These are phyloP conservation scores for Eidolon helvum DNA, from an alignment of 2,113 vertebrate species.

Conservation along the genomic window DNA sequence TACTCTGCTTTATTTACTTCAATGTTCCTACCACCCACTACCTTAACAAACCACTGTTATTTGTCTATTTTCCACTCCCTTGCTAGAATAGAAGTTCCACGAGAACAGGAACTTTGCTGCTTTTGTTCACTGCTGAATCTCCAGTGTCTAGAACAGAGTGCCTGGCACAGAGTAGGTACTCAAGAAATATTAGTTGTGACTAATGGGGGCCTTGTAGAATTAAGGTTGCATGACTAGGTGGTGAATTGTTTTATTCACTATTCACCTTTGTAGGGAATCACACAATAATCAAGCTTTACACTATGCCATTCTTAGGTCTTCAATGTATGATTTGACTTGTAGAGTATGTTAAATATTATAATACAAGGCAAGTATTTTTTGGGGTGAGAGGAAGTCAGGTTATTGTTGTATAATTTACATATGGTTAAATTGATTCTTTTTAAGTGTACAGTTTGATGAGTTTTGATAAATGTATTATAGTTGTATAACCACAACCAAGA, in stretches of 20 bases:
- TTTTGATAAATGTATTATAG: background rate
- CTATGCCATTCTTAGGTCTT: background rate
- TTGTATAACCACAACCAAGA: background rate
- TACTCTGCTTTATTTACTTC: background rate
- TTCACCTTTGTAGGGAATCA: background rate
- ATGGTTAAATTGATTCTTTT: background rate
- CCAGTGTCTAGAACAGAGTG: background rate
- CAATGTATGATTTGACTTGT: background rate
- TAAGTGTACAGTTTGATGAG: background rate
- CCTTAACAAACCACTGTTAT: background rate
- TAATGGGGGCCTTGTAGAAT: background rate
- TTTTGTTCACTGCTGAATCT: background rate
- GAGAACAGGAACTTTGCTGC: background rate
- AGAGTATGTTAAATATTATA: background rate
- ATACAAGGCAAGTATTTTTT: background rate
- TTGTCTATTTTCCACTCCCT: background rate
- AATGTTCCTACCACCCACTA: too few relatives aligned
- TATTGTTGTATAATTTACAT: background rate
- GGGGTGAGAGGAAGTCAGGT: background rate
- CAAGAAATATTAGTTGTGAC: background rate
- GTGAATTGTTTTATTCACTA: background rate
- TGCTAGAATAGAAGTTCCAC: background rate
- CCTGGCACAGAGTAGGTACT: background rate
- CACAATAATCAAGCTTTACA: background rate
- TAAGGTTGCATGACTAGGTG: background rate